Evolutionary conservation across 2,888 invertebrate species (phyloP).

Genomic region (Saturnia japonica): DNA sequence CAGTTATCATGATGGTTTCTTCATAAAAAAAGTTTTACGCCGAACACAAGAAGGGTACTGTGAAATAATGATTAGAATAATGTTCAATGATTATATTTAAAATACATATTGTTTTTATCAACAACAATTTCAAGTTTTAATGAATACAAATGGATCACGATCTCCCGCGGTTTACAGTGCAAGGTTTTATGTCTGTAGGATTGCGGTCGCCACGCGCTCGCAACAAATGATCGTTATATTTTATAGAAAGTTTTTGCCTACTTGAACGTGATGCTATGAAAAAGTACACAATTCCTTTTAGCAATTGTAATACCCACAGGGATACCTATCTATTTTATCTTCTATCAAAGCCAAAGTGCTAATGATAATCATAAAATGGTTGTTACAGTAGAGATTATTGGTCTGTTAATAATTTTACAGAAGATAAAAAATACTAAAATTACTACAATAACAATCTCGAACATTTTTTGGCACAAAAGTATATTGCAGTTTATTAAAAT

Average conservation of each 20-base stretch:
- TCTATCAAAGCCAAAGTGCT: background rate
- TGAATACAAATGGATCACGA: slow-evolving; percentile 37
- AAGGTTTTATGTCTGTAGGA: slow-evolving; percentile 17
- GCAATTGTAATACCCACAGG: background rate
- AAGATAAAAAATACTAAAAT: background rate
- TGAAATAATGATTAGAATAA: background rate
- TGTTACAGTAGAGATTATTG: background rate
- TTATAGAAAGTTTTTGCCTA: slow-evolving; percentile 13
- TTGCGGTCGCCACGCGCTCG: slow-evolving; percentile 8
- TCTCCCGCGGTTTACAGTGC: slow-evolving; percentile 37
- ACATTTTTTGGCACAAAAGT: background rate
- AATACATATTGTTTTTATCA: background rate
- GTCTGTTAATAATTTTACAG: too few relatives aligned
- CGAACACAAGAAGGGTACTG: background rate
- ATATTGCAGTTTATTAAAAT: background rate
- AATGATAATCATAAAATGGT: background rate
- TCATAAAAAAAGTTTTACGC: too few relatives aligned
- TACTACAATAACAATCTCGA: background rate
- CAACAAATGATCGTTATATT: background rate
- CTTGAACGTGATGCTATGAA: background rate
- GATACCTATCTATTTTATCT: background rate
- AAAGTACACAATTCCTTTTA: background rate
- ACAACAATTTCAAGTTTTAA: background rate
- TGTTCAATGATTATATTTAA: background rate
- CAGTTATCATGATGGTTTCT: too few relatives aligned